Conservation (phyloP, 92 coral and sea anemone species). For the Epizoanthus fatuus region DNA sequence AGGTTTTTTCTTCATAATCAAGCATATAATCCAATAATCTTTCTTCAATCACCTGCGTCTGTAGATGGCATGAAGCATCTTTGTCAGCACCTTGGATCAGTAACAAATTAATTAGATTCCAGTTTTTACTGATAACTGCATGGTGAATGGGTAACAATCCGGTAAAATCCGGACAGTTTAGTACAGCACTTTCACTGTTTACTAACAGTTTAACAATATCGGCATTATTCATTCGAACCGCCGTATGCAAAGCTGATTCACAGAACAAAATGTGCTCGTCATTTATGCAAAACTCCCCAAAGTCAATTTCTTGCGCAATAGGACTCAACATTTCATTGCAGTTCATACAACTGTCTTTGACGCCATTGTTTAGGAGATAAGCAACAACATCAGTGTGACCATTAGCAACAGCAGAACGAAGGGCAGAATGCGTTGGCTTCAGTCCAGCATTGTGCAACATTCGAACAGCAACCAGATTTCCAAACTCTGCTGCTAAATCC, state of each 20-base stretch:
- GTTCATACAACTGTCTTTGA: not conserved
- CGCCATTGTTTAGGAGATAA: not conserved
- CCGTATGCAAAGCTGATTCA: not conserved
- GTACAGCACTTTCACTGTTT: not conserved
- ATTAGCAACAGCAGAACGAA: constrained; percentile 8
- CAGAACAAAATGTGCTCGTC: not conserved
- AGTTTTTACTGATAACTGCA: not conserved
- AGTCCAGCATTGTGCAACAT: constrained; percentile 10
- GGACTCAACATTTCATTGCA: not conserved
- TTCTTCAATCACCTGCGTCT: not conserved
- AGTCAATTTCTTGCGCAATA: not conserved
- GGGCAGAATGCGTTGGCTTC: not conserved
- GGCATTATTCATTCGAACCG: not conserved
- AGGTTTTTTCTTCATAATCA: not conserved
- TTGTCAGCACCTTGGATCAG: not conserved
- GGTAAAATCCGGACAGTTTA: not conserved
- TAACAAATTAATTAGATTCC: not conserved
- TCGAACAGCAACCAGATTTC: not conserved
- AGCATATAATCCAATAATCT: not conserved
- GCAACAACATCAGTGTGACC: constrained; percentile 6
- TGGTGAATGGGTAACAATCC: constrained; percentile 2
- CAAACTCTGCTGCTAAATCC: constrained; percentile 7
- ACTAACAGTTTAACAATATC: not conserved
- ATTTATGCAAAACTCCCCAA: too few species aligned
- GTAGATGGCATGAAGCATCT: not conserved